A percentile compares a stretch with the other conserved stretches of the same genome.
These are phyloP conservation scores for Resseliella maxima DNA, from an alignment of 2,888 invertebrate genomes.

Conservation along the genomic window DNA sequence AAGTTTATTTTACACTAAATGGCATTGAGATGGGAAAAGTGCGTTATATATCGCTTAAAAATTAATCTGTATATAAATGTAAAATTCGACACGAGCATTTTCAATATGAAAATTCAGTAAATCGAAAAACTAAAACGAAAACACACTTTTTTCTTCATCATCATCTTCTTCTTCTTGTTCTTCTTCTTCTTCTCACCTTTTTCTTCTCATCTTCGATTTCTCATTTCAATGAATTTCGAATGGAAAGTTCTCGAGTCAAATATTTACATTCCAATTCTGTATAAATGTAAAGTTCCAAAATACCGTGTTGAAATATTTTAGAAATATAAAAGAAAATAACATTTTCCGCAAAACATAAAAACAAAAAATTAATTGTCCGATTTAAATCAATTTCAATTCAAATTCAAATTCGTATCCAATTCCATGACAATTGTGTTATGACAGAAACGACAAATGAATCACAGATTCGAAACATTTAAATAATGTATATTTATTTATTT, in stretches of 20 bases:
- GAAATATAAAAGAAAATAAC: not conserved
- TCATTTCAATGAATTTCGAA: no score
- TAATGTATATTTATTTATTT: slow-evolving; percentile 47
- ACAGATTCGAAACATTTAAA: slow-evolving; percentile 25
- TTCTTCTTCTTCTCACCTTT: no score
- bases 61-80: slow-evolving; percentile 27
- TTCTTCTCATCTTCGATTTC: no score
- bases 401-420: not conserved
- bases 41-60: not conserved
- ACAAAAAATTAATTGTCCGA: not conserved
- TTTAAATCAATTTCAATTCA: not conserved
- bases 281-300: not conserved
- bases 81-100: not conserved
- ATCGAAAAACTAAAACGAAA: no score
- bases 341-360: not conserved
- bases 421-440: not conserved
- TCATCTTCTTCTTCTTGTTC: no score
- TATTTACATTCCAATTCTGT: not conserved
- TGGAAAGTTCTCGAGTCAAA: not conserved
- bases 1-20: not conserved
- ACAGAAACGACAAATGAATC: not conserved
- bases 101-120: no score
- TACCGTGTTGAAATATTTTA: not conserved
- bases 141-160: no score
- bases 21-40: no score